These are phyloP conservation scores for Tympanoctomys barrerae DNA, from an alignment of 2,797 vertebrate species.

Conservation along the genomic window DNA sequence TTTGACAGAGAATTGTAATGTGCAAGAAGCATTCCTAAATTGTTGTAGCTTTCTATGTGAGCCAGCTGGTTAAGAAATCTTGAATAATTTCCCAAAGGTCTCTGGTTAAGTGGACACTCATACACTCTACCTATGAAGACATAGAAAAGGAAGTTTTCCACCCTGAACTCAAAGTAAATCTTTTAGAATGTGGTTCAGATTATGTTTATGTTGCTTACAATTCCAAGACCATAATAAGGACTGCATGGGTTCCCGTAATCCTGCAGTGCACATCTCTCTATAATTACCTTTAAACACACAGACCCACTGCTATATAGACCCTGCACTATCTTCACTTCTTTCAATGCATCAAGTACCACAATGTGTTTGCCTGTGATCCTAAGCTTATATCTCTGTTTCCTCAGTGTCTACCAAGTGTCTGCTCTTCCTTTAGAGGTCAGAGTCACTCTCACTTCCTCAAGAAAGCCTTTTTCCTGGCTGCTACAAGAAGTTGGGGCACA, in stretches of 20 bases:
- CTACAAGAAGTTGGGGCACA: not conserved
- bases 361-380: not conserved
- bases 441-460: not conserved
- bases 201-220: slow-evolving; percentile 23
- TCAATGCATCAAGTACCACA: rapidly evolving
- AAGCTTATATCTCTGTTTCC: too few relatives aligned
- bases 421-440: not conserved
- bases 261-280: not conserved
- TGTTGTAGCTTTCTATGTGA: slow-evolving; percentile 61
- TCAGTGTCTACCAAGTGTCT: not conserved
- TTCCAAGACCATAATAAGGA: not conserved
- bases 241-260: not conserved
- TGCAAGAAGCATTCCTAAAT: slow-evolving; percentile 55
- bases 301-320: not conserved
- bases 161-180: not conserved
- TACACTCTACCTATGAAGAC: slow-evolving; percentile 57
- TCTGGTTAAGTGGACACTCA: slow-evolving; percentile 53
- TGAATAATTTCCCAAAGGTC: slow-evolving; percentile 67
- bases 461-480: not conserved
- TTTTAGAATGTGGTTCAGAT: slow-evolving; percentile 49
- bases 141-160: slow-evolving; percentile 49
- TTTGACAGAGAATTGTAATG: slow-evolving; percentile 60
- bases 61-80: slow-evolving; percentile 66
- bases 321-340: not conserved
- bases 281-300: not conserved